These are phyloP conservation scores for Gambusia affinis DNA, from an alignment of 2,113 vertebrate species.

Conservation along the genomic window DNA sequence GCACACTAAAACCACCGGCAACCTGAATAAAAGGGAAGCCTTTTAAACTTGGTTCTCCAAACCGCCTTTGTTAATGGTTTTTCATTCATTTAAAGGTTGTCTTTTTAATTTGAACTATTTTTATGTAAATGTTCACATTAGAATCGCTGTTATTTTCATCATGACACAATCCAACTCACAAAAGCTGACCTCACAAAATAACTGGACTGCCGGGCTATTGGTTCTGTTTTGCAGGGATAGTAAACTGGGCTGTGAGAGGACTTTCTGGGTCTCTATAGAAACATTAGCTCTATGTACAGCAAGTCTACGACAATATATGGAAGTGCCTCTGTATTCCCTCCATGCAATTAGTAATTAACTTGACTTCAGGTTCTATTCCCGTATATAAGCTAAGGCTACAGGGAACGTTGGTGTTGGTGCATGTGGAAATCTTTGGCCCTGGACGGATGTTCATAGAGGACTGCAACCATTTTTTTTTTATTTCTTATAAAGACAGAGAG, in stretches of 20 bases:
- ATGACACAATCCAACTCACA: constrained; percentile 63
- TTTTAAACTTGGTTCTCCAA: constrained; percentile 76
- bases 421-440: constrained; percentile 66
- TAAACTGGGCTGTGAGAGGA: constrained; percentile 59
- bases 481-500: constrained; percentile 71
- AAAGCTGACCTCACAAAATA: constrained; percentile 80
- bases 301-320: constrained; percentile 72
- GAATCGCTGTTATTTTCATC: constrained; percentile 60
- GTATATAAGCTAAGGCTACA: constrained; percentile 75
- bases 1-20: constrained; percentile 38
- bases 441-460: constrained; percentile 73
- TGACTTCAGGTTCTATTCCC: constrained; percentile 78
- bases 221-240: constrained; percentile 78
- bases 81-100: constrained; percentile 71
- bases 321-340: constrained; percentile 83
- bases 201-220: constrained; percentile 83
- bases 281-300: constrained; percentile 70
- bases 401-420: constrained; percentile 56
- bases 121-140: constrained; percentile 68
- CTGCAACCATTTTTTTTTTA: constrained; percentile 66
- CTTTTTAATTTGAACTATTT: constrained; percentile 67
- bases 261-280: constrained; percentile 59
- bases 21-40: constrained; percentile 72
- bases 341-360: constrained; percentile 79
- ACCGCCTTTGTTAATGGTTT: constrained; percentile 75